Evolutionary conservation across 2,113 vertebrate species (phyloP), one percentile per base, ranked within the genome.

Genomic region (Polypterus senegalus): DNA sequence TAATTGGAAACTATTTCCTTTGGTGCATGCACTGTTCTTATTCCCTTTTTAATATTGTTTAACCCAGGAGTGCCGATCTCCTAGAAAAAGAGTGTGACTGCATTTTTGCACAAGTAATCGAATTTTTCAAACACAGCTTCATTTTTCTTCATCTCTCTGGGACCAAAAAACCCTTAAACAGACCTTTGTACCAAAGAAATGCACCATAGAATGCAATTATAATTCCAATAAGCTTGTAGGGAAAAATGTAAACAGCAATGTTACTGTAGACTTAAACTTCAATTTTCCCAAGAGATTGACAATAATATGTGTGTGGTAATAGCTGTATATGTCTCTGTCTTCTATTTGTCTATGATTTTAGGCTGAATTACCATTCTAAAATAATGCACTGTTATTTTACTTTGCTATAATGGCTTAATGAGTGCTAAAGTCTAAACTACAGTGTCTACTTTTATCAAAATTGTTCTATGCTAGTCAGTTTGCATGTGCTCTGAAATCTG

Each of bases 81-180:
- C 55, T 59, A 69, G 56, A 77, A 78, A 71, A 78, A 74, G 72
- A 73, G 71, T 83, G 63, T 72, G 70, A 75, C 77, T 73, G 71
- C 77, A 83, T 80, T 86, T 88, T 85, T 71, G 71, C 66, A 74
- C 69, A 80, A 74, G 80, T 84, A 85, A 91, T 91, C 79, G 77
- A 82, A 83, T 84, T 73, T 80, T 79, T 89, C 77, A 77, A 87
- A 88, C 77, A 67, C 70, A 70, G 66, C 67, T 81, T 84, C 68
- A 75, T 91, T 86, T 89, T 86, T 85, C 76, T 87, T 88, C 81
- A 85, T 90, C 82, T 89, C 80, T 57, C 49, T 67, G 69, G 73
- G 74, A 88, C 73, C 66, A 74, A 70, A 71, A 81, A 77, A 84
- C 79, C 79, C 86, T 87, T 78, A 88, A 85, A 84, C 64, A 83